These are phyloP conservation scores for zebrafish (Danio rerio) DNA, from an alignment of 2,113 vertebrate genomes.

Conservation along the genomic window GRCz12tu NC_133199.1:23138501-23139000, in stretches of 20 bases:
- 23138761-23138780: constrained; percentile 48
- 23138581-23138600: constrained; percentile 49
- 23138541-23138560: constrained; percentile 32
- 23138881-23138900: constrained; percentile 22
- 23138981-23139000: background rate
- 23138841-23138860: constrained; percentile 6
- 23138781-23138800: constrained; percentile 17
- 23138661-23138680: constrained; percentile 74
- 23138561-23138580: constrained; percentile 38
- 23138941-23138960: background rate
- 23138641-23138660: constrained; percentile 70
- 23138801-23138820: constrained; percentile 26
- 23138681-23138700: constrained; percentile 58
- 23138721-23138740: constrained; percentile 69
- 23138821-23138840: constrained; percentile 36
- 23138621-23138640: constrained; percentile 47
- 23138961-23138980: background rate
- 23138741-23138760: constrained; percentile 64
- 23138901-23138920: constrained; percentile 10
- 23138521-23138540: constrained; percentile 35
- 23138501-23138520: background rate
- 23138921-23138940: background rate
- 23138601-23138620: constrained; percentile 42
- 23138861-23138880: background rate
- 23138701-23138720: constrained; percentile 69